Evolutionary conservation across 2,113 vertebrate species (phyloP).

Genomic region (Myotis davidii): DNA sequence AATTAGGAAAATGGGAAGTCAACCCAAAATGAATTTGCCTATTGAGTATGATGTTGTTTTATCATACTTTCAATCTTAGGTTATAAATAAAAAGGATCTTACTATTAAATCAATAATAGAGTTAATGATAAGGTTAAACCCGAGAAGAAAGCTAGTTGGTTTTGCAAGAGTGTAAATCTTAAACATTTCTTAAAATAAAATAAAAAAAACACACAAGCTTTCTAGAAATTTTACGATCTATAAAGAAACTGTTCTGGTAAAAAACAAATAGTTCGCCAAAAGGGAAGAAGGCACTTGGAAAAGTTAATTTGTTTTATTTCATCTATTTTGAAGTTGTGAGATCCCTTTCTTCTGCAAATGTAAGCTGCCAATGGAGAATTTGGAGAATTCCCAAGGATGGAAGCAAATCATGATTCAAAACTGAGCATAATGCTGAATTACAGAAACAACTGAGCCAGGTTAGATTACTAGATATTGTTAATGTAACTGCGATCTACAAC

Average conservation of each 20-base stretch:
- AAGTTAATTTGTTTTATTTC: not conserved
- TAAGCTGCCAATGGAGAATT: not conserved
- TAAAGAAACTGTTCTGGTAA: not conserved
- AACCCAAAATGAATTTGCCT: no score
- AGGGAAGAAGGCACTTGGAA: not conserved
- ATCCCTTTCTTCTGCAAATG: not conserved
- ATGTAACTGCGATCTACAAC: no score
- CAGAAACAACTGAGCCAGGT: not conserved
- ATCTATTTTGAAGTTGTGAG: not conserved
- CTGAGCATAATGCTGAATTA: not conserved
- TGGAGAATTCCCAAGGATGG: not conserved
- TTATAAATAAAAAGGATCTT: not conserved
- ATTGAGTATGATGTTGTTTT: no score
- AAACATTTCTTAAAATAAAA: constrained; percentile 6
- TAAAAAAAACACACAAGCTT: not conserved
- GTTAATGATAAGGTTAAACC: not conserved
- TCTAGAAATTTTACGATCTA: constrained; percentile 3
- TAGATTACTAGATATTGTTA: not conserved
- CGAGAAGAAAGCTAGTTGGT: not conserved
- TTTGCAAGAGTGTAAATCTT: not conserved
- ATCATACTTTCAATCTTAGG: not conserved
- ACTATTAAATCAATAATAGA: not conserved
- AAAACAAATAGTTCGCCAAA: not conserved
- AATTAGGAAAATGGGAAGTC: not conserved
- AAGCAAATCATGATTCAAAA: not conserved